Percentiles rank a stretch among this genome's conserved stretches.
These are phyloP conservation scores for Sylvietta virens DNA, from an alignment of 2,113 vertebrate genomes.

Conservation along the genomic window DNA sequence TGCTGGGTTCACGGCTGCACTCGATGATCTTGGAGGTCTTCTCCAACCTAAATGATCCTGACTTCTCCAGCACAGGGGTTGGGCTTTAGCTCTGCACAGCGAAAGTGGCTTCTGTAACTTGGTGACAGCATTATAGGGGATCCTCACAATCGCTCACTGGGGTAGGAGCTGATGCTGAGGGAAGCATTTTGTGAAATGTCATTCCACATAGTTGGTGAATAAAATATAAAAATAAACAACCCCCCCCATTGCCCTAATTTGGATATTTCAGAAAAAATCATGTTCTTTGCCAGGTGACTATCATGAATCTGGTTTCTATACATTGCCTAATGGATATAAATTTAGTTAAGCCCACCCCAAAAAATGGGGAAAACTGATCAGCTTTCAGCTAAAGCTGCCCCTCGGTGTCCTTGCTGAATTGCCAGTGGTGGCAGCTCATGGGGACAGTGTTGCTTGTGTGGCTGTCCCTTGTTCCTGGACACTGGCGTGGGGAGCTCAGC, in stretches of 20 bases:
- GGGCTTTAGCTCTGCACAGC: not conserved
- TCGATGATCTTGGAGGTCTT: not conserved
- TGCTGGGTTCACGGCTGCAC: not conserved
- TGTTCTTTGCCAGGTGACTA: not conserved
- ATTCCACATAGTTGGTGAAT: not conserved
- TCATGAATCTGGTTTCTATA: not conserved
- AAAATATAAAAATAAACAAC: not conserved
- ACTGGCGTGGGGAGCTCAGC: fast-evolving
- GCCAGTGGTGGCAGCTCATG: not conserved
- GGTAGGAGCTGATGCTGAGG: not conserved
- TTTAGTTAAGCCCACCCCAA: not conserved
- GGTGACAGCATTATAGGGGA: not conserved
- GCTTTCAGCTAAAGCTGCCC: not conserved
- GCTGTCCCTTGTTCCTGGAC: not conserved
- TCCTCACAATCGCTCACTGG: not conserved
- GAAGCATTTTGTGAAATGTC: not conserved
- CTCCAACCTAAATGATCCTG: not conserved
- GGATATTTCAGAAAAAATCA: not conserved
- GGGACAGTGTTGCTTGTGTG: not conserved
- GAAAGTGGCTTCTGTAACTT: not conserved
- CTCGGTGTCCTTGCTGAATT: not conserved
- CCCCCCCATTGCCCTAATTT: not conserved
- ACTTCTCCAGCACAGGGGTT: not conserved
- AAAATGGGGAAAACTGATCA: not conserved
- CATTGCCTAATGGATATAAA: not conserved